Base-by-base conservation (phyloP, 2,113 vertebrate species). In the Varanus salvator region DNA sequence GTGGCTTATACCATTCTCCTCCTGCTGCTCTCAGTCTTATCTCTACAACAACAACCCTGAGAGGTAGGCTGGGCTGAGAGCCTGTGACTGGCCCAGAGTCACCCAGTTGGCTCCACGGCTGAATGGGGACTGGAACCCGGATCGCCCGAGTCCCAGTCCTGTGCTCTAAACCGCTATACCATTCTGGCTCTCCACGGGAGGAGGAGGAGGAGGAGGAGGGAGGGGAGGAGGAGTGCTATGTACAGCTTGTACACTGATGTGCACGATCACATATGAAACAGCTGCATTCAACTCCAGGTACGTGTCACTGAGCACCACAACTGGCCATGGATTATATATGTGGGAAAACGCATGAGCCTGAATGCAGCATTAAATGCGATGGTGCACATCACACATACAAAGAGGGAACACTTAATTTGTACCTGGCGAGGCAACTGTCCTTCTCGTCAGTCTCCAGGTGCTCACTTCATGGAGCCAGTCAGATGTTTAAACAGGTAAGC, bases 381-480 rank as follows among this genome's bases (percentile, higher is more conserved):
- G 29, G 54, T 82, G 54, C 34, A 19, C 15, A n/a, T 48, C 25
- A 80, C 25, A 52, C 9, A 3, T 77, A 44, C 75, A 48, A 19
- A 64, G 57, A 82, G 48, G 69, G 15, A 8, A 74, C 50, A 75
- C 71, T 17, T 60, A 57, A 86, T 29, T 19, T 72, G 60, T 29
- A 34, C 21, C 6, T 34, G 25, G 21, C 57, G 52, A 76, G 60
- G 23, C 17, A 4, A 12, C 57, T 72, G 17, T 54, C n/a, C 78
- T 52, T 3, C 78, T 52, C 2, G 0, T 0, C 86, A 71, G 31
- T 3, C 87, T 64, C 14, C 0, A 0, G 0, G 21, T 19, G 78
- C 15, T 4, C 8, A 9, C 44, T n/a, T 78, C 54, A 75, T 6
- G 2, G 11, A 60, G 57, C 11, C 72, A 4, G 23, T 34, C 29